phyloP scores from a whole-genome alignment of 2,888 invertebrate species.

The Drosophila atripex region DNA sequence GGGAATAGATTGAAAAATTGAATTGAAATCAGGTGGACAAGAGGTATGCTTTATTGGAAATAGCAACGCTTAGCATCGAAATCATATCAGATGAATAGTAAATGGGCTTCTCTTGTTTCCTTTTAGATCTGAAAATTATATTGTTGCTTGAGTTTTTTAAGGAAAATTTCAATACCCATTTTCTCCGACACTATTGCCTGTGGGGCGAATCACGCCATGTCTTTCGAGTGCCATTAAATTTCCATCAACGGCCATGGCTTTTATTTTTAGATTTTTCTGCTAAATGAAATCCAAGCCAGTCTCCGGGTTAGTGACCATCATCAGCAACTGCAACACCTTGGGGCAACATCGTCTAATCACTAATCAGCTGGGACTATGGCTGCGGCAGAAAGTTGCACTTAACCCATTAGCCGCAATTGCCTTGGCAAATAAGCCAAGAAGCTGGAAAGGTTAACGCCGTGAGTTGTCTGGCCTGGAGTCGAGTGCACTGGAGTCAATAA shows the following conservation, averaged over 20 bases:
- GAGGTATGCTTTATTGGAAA: not conserved
- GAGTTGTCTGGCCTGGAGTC: slow-evolving; percentile 18
- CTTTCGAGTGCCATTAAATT: slow-evolving; percentile 19
- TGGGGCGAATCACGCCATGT: not conserved
- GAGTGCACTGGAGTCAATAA: slow-evolving; percentile 58
- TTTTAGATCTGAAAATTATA: not conserved
- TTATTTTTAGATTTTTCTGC: slow-evolving; percentile 3
- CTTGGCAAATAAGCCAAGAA: slow-evolving; percentile 25
- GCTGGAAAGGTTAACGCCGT: slow-evolving; percentile 19
- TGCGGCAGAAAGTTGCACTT: slow-evolving; percentile 27
- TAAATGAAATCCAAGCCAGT: slow-evolving; percentile 13
- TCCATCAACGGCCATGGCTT: slow-evolving; percentile 23
- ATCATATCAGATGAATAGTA: not conserved
- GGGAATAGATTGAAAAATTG: slow-evolving; percentile 1
- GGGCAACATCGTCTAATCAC: slow-evolving; percentile 40
- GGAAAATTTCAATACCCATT: not conserved
- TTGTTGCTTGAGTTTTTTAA: not conserved
- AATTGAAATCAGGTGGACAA: not conserved
- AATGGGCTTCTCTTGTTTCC: not conserved
- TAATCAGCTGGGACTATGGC: slow-evolving; percentile 33
- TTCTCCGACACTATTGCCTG: not conserved
- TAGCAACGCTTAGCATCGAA: not conserved
- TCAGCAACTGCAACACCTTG: slow-evolving; percentile 10
- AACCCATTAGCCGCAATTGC: slow-evolving; percentile 40
- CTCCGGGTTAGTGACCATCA: slow-evolving; percentile 13